Percentiles rank a stretch among this genome's conserved stretches.
These are phyloP conservation scores for Drosophila lacteicornis DNA, from an alignment of 1,140 invertebrate species.

Conservation along the genomic window DNA sequence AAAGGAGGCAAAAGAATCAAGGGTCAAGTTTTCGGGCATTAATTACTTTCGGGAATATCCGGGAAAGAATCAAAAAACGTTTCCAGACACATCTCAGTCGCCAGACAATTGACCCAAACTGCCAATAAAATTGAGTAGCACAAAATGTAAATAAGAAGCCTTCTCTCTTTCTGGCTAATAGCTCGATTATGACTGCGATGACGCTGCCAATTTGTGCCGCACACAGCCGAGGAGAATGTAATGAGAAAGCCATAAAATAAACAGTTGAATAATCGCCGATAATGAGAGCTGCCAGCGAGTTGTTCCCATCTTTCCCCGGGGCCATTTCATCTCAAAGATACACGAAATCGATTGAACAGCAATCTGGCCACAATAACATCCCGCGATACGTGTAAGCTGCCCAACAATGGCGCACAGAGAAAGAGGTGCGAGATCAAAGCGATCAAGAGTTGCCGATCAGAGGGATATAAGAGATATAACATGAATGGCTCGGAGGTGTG, in stretches of 20 bases:
- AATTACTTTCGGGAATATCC: conserved; percentile 42
- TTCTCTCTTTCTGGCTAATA: conserved; percentile 65
- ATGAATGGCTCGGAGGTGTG: conserved; percentile 58
- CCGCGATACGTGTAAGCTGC: conserved; percentile 37
- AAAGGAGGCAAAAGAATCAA: conserved; percentile 24
- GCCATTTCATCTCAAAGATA: conserved; percentile 39
- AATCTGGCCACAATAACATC: conserved; percentile 25
- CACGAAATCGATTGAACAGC: conserved; percentile 75
- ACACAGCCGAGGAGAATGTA: conserved; percentile 53
- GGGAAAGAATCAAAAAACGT: conserved; percentile 36
- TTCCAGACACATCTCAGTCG: conserved; percentile 59
- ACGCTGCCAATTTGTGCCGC: conserved; percentile 69
- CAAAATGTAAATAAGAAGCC: conserved; percentile 78
- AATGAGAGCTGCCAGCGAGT: conserved; percentile 58
- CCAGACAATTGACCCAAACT: conserved; percentile 80
- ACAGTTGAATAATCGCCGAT: conserved; percentile 80
- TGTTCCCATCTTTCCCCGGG: conserved; percentile 54
- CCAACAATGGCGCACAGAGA: conserved; percentile 32
- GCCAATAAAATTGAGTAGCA: conserved; percentile 80
- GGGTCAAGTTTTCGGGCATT: conserved; percentile 33
- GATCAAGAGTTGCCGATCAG: conserved; percentile 42
- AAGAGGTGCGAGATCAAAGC: conserved; percentile 64
- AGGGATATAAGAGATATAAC: conserved; percentile 16
- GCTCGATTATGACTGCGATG: conserved; percentile 75
- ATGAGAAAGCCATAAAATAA: conserved; percentile 83